Base-by-base conservation (phyloP, 2,888 invertebrate species). In the Bimastos eiseni region DNA sequence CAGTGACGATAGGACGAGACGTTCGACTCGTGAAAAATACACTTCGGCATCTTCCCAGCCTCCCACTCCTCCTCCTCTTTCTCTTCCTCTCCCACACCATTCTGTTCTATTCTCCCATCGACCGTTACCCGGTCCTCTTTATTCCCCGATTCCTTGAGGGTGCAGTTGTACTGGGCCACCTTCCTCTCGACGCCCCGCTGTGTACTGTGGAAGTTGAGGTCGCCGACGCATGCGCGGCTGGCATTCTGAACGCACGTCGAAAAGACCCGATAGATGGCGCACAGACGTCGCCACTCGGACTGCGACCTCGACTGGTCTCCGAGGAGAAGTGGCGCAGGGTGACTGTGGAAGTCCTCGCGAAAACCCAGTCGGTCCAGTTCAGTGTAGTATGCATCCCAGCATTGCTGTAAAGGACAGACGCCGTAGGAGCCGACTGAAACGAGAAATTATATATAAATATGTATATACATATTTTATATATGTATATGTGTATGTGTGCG, bases 1-100 rank as follows among this genome's bases (percentile, higher is more conserved):
- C 96, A 96, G 93, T 86, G 86, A n/a, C 37, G 34, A 37, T 86
- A 86, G 36, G 86, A 86, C 0, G 86, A 36, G 37, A 86, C 24
- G 86, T 86, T 86, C 19, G 34, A 24, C 34, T 86, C 34, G 36
- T 86, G 86, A 36, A 86, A 86, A 36, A 34, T 86, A 33, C 86
- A 86, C 34, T 86, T 86, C 86, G 86, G 34, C 86, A 19, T 34
- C 13, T 36, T 37, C 21, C 34, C 84, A 33, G 19, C 84, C 21
- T 36, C 86, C 33, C 15, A 33, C 84, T 33, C 33, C 84, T 84
- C 83, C 34, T 34, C 83, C 34, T 84, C 86, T 2, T 86, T 36
- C 6, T 36, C 34, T 24, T 86, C 34, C 37, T 86, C 37, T 86
- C 86, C 86, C 37, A n/a, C 34, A 36, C 21, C 37, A 21, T 36